phyloP scores from a whole-genome alignment of 2,888 invertebrate genomes.

The Platynereis dumerilii region DNA sequence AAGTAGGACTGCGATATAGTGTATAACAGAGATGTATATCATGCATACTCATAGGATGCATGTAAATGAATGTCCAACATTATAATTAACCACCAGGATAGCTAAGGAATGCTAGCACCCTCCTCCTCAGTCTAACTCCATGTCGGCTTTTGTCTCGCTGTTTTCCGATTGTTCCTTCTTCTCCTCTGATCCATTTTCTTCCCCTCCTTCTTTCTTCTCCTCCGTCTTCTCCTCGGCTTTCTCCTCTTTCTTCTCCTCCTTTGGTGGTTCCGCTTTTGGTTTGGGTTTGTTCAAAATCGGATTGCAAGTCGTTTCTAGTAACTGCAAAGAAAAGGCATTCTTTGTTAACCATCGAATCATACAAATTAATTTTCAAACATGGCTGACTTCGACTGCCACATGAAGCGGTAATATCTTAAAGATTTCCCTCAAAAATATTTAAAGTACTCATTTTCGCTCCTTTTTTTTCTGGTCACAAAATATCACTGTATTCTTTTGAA shows the following conservation, averaged over 20 bases:
- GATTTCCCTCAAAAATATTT: not conserved
- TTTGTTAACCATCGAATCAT: not conserved
- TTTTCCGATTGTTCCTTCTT: not conserved
- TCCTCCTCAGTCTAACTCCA: conserved; percentile 54
- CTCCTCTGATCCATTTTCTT: conserved; percentile 28
- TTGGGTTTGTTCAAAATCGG: conserved; percentile 90
- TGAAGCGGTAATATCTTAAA: not conserved
- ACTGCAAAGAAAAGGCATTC: conserved; percentile 56
- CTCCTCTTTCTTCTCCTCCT: conserved; percentile 52
- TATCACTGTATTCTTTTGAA: too few species aligned
- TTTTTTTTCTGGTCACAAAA: not conserved
- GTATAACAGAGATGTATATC: too few species aligned
- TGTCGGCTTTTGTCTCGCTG: conserved; percentile 40
- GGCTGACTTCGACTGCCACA: not conserved
- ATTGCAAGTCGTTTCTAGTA: conserved; percentile 67
- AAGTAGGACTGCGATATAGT: too few species aligned
- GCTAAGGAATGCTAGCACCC: too few species aligned
- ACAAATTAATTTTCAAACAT: not conserved
- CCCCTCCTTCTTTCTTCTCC: not conserved
- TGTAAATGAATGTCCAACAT: too few species aligned
- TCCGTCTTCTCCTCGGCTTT: conserved; percentile 10
- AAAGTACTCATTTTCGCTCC: not conserved
- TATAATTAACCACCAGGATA: too few species aligned
- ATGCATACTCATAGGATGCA: too few species aligned
- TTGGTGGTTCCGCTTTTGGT: conserved; percentile 81